Evolutionary conservation across 2,113 vertebrate species (phyloP).

Genomic region (Rhabdomys dilectus): DNA sequence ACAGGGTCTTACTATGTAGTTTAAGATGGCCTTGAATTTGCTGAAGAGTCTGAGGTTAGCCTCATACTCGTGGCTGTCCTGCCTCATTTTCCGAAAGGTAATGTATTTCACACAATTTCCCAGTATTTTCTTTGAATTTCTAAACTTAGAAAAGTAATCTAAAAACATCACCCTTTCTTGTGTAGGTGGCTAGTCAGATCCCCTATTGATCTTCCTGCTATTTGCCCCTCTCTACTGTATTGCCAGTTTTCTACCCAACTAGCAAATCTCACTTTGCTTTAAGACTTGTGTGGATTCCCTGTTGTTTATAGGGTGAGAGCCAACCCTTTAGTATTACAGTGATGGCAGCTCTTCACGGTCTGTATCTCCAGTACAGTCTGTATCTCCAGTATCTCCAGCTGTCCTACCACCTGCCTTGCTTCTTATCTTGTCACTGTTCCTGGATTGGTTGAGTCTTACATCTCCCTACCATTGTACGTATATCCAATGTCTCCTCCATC

Average conservation of each 20-base stretch:
- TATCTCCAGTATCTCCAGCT: not conserved
- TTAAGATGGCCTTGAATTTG: not conserved
- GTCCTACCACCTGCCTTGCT: not conserved
- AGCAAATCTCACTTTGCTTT: conserved; percentile 12
- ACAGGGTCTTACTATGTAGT: not conserved
- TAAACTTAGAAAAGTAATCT: conserved; percentile 20
- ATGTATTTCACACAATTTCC: not conserved
- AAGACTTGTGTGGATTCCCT: conserved; percentile 5
- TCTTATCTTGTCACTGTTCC: not conserved
- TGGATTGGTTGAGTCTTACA: not conserved
- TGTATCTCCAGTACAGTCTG: not conserved
- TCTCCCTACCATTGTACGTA: not conserved
- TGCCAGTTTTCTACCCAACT: conserved; percentile 12
- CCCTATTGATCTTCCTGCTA: conserved; percentile 11
- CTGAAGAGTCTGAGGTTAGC: not conserved
- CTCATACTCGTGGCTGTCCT: not conserved
- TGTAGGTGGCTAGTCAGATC: not conserved
- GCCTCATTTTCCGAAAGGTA: not conserved
- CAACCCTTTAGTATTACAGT: not conserved
- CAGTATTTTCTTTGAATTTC: conserved; percentile 37
- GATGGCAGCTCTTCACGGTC: not conserved
- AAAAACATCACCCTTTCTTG: not conserved
- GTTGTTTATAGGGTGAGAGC: not conserved
- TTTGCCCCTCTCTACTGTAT: not conserved
- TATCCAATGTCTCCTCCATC: not conserved